phyloP scores from a whole-genome alignment of 2,113 vertebrate species.

The Channa argus region DNA sequence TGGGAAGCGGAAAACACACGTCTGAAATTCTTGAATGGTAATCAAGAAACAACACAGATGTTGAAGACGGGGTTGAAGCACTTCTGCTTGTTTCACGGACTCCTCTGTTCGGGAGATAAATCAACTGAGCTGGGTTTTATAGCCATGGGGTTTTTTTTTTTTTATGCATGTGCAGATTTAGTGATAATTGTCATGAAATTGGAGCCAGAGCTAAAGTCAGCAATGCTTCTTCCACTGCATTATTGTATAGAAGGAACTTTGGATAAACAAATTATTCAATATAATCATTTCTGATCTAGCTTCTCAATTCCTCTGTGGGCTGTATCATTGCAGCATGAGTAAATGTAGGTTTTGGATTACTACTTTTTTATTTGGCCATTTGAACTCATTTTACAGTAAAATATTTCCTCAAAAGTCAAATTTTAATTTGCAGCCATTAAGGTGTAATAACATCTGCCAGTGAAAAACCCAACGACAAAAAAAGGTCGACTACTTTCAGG shows the following conservation, averaged over 20 bases:
- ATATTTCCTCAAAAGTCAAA: no score
- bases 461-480: no score
- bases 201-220: slow-evolving; percentile 7
- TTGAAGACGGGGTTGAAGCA: background rate
- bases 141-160: background rate
- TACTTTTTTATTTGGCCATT: no score
- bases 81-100: slow-evolving; percentile 9
- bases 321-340: no score
- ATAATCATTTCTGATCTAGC: no score
- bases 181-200: slow-evolving; percentile 5
- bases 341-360: no score
- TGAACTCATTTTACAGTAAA: no score
- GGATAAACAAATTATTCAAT: no score
- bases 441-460: no score
- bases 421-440: no score
- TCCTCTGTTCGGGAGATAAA: slow-evolving; percentile 5
- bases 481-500: no score
- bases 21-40: background rate
- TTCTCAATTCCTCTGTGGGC: no score
- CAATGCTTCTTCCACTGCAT: background rate
- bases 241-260: background rate
- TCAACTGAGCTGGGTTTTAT: background rate
- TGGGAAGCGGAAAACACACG: background rate
- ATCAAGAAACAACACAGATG: background rate
- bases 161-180: slow-evolving; percentile 25